Evolutionary conservation across 2,888 invertebrate genomes (phyloP).

Genomic region (Isotomurus palustris): DNA sequence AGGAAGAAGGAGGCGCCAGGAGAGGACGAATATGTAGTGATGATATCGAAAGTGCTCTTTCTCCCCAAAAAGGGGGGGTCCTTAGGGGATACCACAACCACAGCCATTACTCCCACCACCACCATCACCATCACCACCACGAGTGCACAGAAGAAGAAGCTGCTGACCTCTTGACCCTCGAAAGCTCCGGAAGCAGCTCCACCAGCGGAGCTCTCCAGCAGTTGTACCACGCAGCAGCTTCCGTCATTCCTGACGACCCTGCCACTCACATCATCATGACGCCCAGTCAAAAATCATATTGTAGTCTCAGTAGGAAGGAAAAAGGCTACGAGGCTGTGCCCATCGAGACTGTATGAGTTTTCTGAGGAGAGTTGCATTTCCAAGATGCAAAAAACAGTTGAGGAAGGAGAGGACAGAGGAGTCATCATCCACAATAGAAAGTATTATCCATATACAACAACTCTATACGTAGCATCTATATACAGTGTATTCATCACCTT

Average conservation of each 20-base stretch:
- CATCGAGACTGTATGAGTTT: conserved; percentile 45
- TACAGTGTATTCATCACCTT: too few relatives aligned
- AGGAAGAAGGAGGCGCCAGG: neutral
- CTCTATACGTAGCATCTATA: too few relatives aligned
- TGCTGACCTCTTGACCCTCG: neutral
- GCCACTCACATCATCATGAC: conserved; percentile 44
- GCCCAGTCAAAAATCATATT: conserved; percentile 19
- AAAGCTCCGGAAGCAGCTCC: neutral
- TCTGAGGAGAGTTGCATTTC: too few relatives aligned
- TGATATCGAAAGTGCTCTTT: neutral
- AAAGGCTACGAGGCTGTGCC: conserved; percentile 34
- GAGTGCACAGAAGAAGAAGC: neutral
- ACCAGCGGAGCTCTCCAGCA: neutral
- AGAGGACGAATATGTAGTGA: conserved; percentile 11
- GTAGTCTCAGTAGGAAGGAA: conserved; percentile 5
- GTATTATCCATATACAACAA: too few relatives aligned
- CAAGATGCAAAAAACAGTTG: too few relatives aligned
- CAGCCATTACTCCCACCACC: neutral
- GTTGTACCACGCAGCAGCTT: too few relatives aligned
- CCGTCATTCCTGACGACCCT: conserved; percentile 28
- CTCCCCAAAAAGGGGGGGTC: too few relatives aligned
- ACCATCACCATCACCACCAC: neutral
- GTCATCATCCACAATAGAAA: too few relatives aligned
- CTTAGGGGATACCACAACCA: too few relatives aligned
- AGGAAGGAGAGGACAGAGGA: too few relatives aligned